A percentile compares a stretch with the other conserved stretches of the same genome.
Evolutionary conservation across 2,797 vertebrate species (phyloP).

Genomic region (Channa striata): DNA sequence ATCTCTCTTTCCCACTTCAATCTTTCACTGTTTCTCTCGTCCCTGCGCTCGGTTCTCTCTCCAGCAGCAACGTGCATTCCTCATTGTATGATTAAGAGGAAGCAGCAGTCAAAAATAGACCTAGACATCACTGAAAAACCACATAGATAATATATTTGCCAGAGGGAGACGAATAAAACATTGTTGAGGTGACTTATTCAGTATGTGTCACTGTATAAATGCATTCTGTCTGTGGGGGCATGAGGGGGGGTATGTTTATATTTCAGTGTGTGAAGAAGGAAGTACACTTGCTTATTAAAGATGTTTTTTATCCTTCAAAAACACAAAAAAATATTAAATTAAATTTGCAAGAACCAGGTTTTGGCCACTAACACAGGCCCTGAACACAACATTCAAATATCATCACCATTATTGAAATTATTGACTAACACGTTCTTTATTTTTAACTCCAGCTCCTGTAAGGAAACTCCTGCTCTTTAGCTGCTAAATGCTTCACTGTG

Average conservation of each 20-base stretch:
- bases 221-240: background rate
- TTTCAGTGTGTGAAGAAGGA: background rate
- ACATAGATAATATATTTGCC: slow-evolving; percentile 19
- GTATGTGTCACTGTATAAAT: slow-evolving; percentile 10
- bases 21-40: slow-evolving; percentile 33
- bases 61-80: slow-evolving; percentile 21
- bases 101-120: slow-evolving; percentile 34
- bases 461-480: too few relatives aligned
- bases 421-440: too few relatives aligned
- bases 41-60: slow-evolving; percentile 4
- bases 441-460: too few relatives aligned
- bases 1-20: slow-evolving; percentile 37
- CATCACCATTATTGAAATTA: too few relatives aligned
- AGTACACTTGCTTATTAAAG: background rate
- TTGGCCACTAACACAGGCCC: too few relatives aligned
- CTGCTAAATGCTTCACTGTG: too few relatives aligned
- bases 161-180: slow-evolving; percentile 19
- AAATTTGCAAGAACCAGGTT: background rate
- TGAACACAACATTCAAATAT: too few relatives aligned
- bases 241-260: too few relatives aligned
- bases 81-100: slow-evolving; percentile 57
- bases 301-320: background rate
- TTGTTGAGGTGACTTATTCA: background rate
- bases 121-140: slow-evolving; percentile 11
- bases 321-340: background rate